Evolutionary conservation across 2,888 invertebrate genomes (phyloP), one percentile per base, ranked within the genome.

Genomic region (Hedychridium roseum): DNA sequence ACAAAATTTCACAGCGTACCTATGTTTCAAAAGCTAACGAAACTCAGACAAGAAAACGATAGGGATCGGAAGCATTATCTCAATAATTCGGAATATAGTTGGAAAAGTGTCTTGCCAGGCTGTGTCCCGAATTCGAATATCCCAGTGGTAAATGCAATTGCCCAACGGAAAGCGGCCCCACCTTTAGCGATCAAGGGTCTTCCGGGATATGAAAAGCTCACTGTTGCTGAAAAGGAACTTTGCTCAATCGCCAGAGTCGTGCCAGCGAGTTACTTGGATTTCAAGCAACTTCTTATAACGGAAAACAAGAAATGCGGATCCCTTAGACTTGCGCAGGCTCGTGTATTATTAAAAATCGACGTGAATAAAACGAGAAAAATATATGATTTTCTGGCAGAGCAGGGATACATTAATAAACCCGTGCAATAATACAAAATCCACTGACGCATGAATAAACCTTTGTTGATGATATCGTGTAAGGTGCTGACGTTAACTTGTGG

Each of bases 321-420:
- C 48, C 79, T 96, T 3, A 84, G 88, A 52, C 80, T 96, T 52
- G 86, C 92, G 1, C 92, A 92, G 72, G 95, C 95, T 0, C 82
- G 96, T 40, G 84, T 84, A 31, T 83, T 94, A 32, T 85, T 95
- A 27, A 95, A 94, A 80, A 96, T 96, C 63, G 95, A 96, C 82
- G 96, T 96, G 1, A 94, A 94, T 78, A 91, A 91, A 78, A 96
- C 95, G 0, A 85, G 94, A 54, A 92, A 92, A 78, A 86, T 95
- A 67, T 91, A 89, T 81, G 90, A 91, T 81, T 87, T 89, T 77
- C 81, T 93, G 18, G 79, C 88, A 44, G 81, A 85, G 64, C 86
- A 90, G 73, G 91, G 91, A 20, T 88, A 86, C 73, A 86, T 92
- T 56, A 83, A 81, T 74, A 87, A 86, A 75, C 84, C 85, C 5